Evolutionary conservation across 2,888 invertebrate genomes (phyloP), one percentile per base, ranked within the genome.

Genomic region (Empis stercorea): DNA sequence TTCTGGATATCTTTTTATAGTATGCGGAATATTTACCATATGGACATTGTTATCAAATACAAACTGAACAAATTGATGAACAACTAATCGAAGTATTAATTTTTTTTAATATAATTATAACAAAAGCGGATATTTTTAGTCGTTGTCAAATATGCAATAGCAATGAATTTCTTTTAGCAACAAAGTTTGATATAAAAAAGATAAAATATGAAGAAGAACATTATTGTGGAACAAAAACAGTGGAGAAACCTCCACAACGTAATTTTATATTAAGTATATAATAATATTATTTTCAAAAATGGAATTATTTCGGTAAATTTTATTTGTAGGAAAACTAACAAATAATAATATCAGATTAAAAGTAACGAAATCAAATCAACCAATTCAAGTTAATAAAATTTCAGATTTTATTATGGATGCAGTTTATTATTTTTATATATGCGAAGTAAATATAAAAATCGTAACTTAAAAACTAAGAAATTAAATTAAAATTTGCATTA

Each of bases 91-190:
- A 81, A 64, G 77, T 87, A 44, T 63, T 87, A 32, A 68, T 68
- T 44, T 73, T 76, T 61, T 87, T 80, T 61, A 78, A 80, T 60
- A 72, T 88, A 48, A 61, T 64, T 39, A 72, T 87, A 43, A 74
- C 72, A 30, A 72, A 76, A 60, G 72, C 72, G 51, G 76, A 87
- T 65, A 74, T 87, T 51, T 80, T 84, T 57, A 81, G 76, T 57
- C 73, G 84, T 55, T 89, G 89, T 66, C 76, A 80, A 66, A 79
- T 80, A 65, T 73, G 76, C 62, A 74, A 73, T 58, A 59, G 61
- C 37, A 49, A 55, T 48, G 53, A 48, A 47, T 55, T 53, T 48
- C 17, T 52, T 14, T 46, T 52, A 15, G 50, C 50, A 30, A 48
- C 48, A 15, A 48, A 45, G 20, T 15, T 34, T 15, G 48, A 37